Conservation (phyloP, 2,113 vertebrate genomes). For the Heterotis niloticus region DNA sequence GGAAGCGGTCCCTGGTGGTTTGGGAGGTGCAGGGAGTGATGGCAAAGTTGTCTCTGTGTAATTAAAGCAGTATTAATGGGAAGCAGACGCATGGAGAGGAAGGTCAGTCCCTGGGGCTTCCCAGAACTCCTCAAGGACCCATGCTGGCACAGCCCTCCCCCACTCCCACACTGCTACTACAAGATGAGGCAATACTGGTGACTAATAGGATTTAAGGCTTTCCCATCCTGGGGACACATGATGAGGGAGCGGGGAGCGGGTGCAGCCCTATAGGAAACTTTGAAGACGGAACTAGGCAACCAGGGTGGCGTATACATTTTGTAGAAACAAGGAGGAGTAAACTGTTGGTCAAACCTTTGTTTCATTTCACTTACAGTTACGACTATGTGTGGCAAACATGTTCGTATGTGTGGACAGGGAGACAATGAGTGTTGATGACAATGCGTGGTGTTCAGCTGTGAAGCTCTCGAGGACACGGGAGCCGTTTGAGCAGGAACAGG, state of each 20-base stretch:
- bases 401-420: constrained; percentile 58
- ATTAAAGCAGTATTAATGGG: constrained; percentile 60
- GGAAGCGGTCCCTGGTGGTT: constrained; percentile 51
- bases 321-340: constrained; percentile 22
- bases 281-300: constrained; percentile 45
- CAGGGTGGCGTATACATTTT: constrained; percentile 44
- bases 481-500: not conserved
- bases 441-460: no score
- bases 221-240: constrained; percentile 33
- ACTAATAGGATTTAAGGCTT: constrained; percentile 57
- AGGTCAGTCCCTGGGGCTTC: constrained; percentile 46
- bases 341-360: constrained; percentile 61
- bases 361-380: constrained; percentile 56
- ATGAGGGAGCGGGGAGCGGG: constrained; percentile 7
- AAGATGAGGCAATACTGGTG: constrained; percentile 31
- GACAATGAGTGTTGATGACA: constrained; percentile 33
- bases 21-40: constrained; percentile 21
- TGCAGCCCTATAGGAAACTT: constrained; percentile 36
- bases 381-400: constrained; percentile 52
- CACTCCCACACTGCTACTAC: constrained; percentile 13
- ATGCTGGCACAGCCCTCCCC: not conserved
- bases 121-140: constrained; percentile 9
- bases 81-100: constrained; percentile 36
- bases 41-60: constrained; percentile 47
- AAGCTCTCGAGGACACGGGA: not conserved